Evolutionary conservation across 2,113 vertebrate species (phyloP).

Genomic region (Sphaerodactylus townsendi): DNA sequence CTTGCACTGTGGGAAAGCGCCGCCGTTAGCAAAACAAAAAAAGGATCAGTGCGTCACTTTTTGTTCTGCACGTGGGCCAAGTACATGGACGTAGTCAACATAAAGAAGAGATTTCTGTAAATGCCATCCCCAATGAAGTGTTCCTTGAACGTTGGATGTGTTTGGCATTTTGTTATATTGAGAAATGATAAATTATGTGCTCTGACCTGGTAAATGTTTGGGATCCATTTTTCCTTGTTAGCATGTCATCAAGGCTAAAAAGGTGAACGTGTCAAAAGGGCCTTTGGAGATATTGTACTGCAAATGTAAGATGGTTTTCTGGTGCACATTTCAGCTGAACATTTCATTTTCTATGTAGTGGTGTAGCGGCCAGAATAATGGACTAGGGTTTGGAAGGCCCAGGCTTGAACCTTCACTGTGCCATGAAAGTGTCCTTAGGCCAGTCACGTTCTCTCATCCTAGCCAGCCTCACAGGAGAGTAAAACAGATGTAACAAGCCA

Average conservation of each 20-base stretch:
- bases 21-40: no score
- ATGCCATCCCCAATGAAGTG: neutral
- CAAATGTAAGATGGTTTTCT: neutral
- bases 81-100: neutral
- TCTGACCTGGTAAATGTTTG: neutral
- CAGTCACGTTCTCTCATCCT: no score
- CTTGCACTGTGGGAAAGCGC: no score
- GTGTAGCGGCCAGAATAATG: neutral
- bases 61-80: neutral
- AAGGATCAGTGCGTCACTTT: neutral
- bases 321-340: neutral
- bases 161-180: neutral
- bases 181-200: neutral
- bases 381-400: no score
- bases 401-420: no score
- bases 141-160: neutral
- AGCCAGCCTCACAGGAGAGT: no score
- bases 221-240: neutral
- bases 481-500: neutral
- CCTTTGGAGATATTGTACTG: neutral
- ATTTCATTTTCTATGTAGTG: neutral
- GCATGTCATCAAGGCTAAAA: neutral
- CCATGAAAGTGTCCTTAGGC: no score
- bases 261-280: neutral
- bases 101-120: neutral